Evolutionary conservation across 2,888 invertebrate genomes (phyloP).

Genomic region (Euzetes globulus): DNA sequence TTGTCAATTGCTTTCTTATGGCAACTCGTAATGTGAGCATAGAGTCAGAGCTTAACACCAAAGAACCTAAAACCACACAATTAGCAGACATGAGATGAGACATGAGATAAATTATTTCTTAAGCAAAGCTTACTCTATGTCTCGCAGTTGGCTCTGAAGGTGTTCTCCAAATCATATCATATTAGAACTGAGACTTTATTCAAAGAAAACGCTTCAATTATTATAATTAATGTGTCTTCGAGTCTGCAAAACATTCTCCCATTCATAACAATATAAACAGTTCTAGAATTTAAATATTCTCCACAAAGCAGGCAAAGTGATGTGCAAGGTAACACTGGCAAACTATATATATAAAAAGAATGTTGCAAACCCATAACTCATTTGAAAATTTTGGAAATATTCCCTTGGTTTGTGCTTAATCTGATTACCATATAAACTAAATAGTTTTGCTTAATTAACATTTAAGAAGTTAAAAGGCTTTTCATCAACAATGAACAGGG

Average conservation of each 20-base stretch:
- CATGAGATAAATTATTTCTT: conserved; percentile 3
- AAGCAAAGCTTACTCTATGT: not conserved
- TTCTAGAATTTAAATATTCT: too few species aligned
- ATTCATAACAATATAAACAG: not conserved
- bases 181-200: not conserved
- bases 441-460: too few species aligned
- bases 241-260: conserved; percentile 1
- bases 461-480: too few species aligned
- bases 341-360: too few species aligned
- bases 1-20: conserved; percentile 2
- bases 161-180: not conserved
- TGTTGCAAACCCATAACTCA: too few species aligned
- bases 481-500: too few species aligned
- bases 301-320: too few species aligned
- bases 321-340: too few species aligned
- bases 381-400: too few species aligned
- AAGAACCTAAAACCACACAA: conserved; percentile 22
- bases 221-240: conserved; percentile 13
- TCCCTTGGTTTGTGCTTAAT: too few species aligned
- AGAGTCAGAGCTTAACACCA: conserved; percentile 9
- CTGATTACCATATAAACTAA: too few species aligned
- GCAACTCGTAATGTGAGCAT: conserved; percentile 9
- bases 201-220: conserved; percentile 3
- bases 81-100: conserved; percentile 19
- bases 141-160: not conserved